Evolutionary conservation across 1,140 invertebrate species (phyloP), one percentile per base, ranked within the genome.

Genomic region (Pseudoatta argentina): DNA sequence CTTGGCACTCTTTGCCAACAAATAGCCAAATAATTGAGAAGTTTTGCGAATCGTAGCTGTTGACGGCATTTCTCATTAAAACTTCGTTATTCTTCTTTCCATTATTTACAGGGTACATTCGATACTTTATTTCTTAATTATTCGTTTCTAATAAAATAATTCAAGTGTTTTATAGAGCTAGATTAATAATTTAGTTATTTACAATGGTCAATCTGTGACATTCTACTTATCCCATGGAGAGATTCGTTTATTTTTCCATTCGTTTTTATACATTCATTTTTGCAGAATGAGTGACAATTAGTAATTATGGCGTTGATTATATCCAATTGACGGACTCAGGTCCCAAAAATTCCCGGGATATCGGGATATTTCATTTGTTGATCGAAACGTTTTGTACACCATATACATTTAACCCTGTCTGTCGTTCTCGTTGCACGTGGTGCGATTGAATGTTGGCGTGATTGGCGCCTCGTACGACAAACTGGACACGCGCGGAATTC

Each of bases 1-100:
- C 95, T 94, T 94, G 91, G 93, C 87, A 92, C 94, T 95, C 94
- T 94, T 95, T 95, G 94, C 92, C 91, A 90, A 91, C 92, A 93
- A 95, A 95, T 94, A 93, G 93, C 83, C 93, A 90, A 95, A 95
- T 94, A 95, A 95, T 94, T 95, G 94, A 92, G 89, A 92, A 94
- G 92, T 93, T 93, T 94, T 92, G 91, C 88, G 88, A 93, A 92
- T 92, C 90, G 89, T 88, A 90, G 91, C 92, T 89, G 92, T 79
- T 57, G 61, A 76, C 67, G 81, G 61, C 21, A 24, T 87, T 88
- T 75, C 85, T 86, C 82, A 76, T 57, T 82, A 27, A 21, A 79
- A n/a, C n/a, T 39, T 61, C 71, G 34, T 85, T 66, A 53, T 67
- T 86, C 71, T 85, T 83, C 57, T 34, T 57, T 53, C 34, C 14